Base-by-base conservation (phyloP, 2,888 invertebrate species). In the Brachylomia viminalis region DNA sequence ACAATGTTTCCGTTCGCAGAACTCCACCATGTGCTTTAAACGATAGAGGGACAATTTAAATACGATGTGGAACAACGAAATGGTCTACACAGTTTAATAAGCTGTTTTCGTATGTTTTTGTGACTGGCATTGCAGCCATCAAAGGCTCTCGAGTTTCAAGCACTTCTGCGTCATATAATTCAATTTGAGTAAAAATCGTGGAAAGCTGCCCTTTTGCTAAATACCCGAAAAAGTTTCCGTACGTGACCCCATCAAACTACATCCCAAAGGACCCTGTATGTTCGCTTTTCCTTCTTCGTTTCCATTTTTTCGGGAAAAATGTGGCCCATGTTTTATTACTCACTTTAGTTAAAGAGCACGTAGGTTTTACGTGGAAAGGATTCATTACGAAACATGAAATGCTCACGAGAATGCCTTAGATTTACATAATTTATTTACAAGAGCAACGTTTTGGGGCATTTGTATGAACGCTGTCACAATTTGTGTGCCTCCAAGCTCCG, bases 191-290 rank as follows among this genome's bases (percentile, higher is more conserved):
- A 87, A 92, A 93, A 92, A 92, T 92, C 89, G 90, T 82, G 84
- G 88, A 88, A 87, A 89, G 89, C 89, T 89, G 90, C 91, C 91
- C 91, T 92, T 92, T 90, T 85, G 91, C 92, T 95, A 96, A 96
- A 95, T 95, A 95, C 94, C 82, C 92, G 92, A 90, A 90, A 94
- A 95, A 95, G 90, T 94, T 95, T 92, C 88, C 79, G 91, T 93
- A 95, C 96, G 96, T 96, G 95, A 95, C 92, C 94, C 94, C 95
- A 94, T 94, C 93, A 93, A 90, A 87, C 87, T 89, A 85, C 80
- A 88, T 91, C 92, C 91, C 92, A 82, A 70, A 89, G 92, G 93
- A 87, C 87, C 82, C 79, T 77, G 80, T 86, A 87, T 88, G 86
- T 89, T 83, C 86, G 85, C 67, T 84, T 89, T 90, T 88, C 88